Percentiles rank a stretch among this genome's conserved stretches.
Evolutionary conservation across 2,113 vertebrate species (phyloP).

Genomic region (Centropus unirufus): DNA sequence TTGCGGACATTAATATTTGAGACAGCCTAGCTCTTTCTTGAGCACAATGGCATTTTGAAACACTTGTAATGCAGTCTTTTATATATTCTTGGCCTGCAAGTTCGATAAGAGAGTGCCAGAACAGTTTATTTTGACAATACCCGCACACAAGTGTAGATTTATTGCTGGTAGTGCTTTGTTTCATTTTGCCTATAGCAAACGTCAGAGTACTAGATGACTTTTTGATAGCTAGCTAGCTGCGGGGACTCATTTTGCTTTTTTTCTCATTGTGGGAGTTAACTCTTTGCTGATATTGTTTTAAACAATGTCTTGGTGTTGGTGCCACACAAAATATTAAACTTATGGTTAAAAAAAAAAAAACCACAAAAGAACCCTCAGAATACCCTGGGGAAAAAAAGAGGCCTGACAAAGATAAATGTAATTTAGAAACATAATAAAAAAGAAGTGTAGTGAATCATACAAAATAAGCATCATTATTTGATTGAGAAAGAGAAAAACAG

Average conservation of each 20-base stretch:
- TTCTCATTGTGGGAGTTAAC: not conserved
- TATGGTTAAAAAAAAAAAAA: not conserved
- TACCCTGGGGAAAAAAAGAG: not conserved
- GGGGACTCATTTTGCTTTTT: constrained; percentile 3
- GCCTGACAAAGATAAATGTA: not conserved
- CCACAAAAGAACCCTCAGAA: not conserved
- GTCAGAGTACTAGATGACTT: constrained; percentile 7
- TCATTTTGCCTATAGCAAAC: constrained; percentile 30
- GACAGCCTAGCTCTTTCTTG: not conserved
- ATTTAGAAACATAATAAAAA: not conserved
- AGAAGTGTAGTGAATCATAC: not conserved
- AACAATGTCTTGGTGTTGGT: not conserved
- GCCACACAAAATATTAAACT: not conserved
- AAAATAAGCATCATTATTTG: not conserved
- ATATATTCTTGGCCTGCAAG: not conserved
- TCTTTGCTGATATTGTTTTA: not conserved
- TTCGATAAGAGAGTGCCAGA: not conserved
- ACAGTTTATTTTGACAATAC: constrained; percentile 32
- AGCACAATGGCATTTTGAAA: not conserved
- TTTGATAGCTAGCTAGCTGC: not conserved
- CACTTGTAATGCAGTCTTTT: no score
- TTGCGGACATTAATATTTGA: not conserved
- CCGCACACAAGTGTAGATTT: not conserved
- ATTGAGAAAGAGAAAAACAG: not conserved
- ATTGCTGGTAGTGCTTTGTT: constrained; percentile 38